Evolutionary conservation across 2,797 vertebrate species (phyloP).

Genomic region (Sarcoramphus papa): DNA sequence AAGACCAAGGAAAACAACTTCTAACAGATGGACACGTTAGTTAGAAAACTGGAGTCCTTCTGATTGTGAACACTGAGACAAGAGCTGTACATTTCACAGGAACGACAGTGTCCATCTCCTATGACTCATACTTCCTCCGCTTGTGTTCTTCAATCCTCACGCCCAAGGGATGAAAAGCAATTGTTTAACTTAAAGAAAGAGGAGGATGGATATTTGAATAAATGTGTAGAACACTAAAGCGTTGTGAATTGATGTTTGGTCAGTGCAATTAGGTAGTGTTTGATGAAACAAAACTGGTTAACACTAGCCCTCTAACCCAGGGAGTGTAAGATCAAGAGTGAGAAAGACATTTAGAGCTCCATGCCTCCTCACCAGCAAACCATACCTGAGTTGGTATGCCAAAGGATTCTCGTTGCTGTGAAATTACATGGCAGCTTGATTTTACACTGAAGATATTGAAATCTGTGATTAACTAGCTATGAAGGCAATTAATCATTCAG

Average conservation of each 20-base stretch:
- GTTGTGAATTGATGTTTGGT: background rate
- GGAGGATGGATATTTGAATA: background rate
- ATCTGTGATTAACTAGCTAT: background rate
- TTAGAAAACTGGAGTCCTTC: background rate
- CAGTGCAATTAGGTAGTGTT: background rate
- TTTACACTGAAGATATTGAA: background rate
- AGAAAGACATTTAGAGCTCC: background rate
- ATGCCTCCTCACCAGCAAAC: background rate
- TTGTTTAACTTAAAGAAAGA: background rate
- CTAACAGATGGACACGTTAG: background rate
- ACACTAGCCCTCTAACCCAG: background rate
- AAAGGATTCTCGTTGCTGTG: background rate
- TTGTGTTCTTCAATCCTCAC: background rate
- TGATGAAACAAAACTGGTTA: background rate
- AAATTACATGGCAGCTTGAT: background rate
- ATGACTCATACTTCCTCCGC: background rate
- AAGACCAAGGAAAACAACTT: background rate
- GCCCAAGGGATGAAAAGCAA: background rate
- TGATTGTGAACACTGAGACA: background rate
- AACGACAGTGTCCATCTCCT: background rate
- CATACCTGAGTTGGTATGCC: background rate
- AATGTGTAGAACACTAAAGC: background rate
- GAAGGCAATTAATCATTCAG: slow-evolving; percentile 17
- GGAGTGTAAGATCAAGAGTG: background rate
- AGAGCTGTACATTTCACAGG: background rate